Evolutionary conservation across 2,888 invertebrate genomes (phyloP).

Genomic region (Aproaerema taeniolella): DNA sequence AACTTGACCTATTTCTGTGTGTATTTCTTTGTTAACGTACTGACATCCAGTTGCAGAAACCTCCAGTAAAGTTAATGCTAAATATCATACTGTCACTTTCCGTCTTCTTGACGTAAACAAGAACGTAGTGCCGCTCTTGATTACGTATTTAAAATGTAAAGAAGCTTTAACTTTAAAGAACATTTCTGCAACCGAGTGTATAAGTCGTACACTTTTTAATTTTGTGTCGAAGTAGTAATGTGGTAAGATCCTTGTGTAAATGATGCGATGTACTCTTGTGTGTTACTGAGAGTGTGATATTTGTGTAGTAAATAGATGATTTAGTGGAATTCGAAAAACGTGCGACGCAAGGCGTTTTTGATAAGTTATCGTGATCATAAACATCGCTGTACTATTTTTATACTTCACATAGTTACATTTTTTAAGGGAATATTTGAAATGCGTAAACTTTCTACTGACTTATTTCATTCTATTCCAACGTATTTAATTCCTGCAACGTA

Average conservation of each 20-base stretch:
- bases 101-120: too few species aligned
- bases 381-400: constrained; percentile 50
- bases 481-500: constrained; percentile 36
- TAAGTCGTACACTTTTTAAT: too few species aligned
- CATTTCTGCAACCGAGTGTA: too few species aligned
- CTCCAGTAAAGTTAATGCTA: too few species aligned
- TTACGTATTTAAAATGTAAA: too few species aligned
- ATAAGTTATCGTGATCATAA: constrained; percentile 41
- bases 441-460: not conserved
- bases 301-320: constrained; percentile 50
- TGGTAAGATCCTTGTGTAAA: constrained; percentile 14
- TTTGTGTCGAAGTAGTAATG: too few species aligned
- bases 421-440: constrained; percentile 33
- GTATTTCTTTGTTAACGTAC: too few species aligned
- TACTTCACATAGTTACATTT: constrained; percentile 41
- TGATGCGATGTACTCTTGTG: constrained; percentile 23
- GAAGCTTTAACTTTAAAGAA: too few species aligned
- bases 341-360: constrained; percentile 50
- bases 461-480: constrained; percentile 44
- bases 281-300: constrained; percentile 53
- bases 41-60: too few species aligned
- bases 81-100: too few species aligned
- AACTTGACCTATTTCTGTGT: too few species aligned
- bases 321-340: constrained; percentile 51
- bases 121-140: too few species aligned